Evolutionary conservation across 1,140 invertebrate species (phyloP).

Genomic region (Theocolax elegans): DNA sequence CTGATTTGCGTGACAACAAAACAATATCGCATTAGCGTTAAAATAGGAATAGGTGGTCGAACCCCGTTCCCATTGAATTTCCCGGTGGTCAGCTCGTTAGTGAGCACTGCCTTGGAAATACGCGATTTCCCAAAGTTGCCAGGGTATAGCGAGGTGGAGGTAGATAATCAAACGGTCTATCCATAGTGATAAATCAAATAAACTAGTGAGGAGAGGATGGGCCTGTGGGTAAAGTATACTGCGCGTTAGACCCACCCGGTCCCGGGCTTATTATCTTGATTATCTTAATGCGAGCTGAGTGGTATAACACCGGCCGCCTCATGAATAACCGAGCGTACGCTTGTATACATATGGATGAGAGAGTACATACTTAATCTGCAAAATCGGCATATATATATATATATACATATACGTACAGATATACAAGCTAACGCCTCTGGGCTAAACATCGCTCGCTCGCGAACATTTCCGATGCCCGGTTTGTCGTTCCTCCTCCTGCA

Average conservation of each 20-base stretch:
- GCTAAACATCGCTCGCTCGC: neutral
- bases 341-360: conserved; percentile 27
- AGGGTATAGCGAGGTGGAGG: no score
- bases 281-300: conserved; percentile 8
- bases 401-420: no score
- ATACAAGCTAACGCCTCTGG: neutral
- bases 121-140: no score
- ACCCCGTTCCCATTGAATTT: no score
- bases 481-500: conserved; percentile 5
- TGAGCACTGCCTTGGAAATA: neutral
- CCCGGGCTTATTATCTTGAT: conserved; percentile 35
- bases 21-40: no score
- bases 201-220: neutral
- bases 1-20: no score
- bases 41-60: no score
- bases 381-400: conserved; percentile 25
- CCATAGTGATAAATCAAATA: conserved; percentile 18
- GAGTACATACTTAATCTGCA: conserved; percentile 1
- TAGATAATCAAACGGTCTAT: neutral
- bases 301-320: neutral
- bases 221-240: conserved; percentile 21
- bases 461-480: neutral
- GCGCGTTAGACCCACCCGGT: neutral
- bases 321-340: conserved; percentile 2
- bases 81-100: no score